Evolutionary conservation across 2,888 invertebrate species (phyloP).

Genomic region (Xylophagus ater): DNA sequence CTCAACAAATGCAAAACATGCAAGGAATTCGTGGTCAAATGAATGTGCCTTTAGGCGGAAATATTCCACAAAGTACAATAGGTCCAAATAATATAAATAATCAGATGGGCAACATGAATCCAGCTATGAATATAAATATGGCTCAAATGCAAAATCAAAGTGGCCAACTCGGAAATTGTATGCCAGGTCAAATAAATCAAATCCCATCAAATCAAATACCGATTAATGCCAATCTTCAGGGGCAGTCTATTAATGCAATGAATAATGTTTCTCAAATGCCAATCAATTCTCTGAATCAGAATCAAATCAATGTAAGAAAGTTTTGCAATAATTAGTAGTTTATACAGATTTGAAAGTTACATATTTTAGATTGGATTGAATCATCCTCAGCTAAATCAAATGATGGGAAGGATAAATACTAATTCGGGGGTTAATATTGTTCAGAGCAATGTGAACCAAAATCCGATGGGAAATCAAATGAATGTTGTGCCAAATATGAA

Average conservation of each 20-base stretch:
- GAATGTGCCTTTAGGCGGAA: slow-evolving; percentile 29
- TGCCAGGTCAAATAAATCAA: slow-evolving; percentile 32
- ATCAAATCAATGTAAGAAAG: slow-evolving; percentile 28
- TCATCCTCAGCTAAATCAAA: slow-evolving; percentile 31
- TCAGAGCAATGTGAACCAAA: slow-evolving; percentile 26
- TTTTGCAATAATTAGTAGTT: too few relatives aligned
- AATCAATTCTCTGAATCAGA: slow-evolving; percentile 30
- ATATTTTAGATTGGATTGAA: slow-evolving; percentile 32
- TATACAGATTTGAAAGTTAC: too few relatives aligned
- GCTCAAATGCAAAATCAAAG: slow-evolving; percentile 15
- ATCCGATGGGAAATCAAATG: slow-evolving; percentile 27
- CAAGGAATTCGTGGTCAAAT: slow-evolving; percentile 33
- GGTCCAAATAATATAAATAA: slow-evolving; percentile 27
- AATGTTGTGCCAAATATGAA: slow-evolving; percentile 19
- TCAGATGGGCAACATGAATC: slow-evolving; percentile 34
- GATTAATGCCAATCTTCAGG: slow-evolving; percentile 23
- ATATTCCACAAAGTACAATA: slow-evolving; percentile 24
- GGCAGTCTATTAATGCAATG: slow-evolving; percentile 29
- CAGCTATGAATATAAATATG: slow-evolving; percentile 41
- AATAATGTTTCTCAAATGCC: slow-evolving; percentile 30
- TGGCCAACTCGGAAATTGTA: slow-evolving; percentile 22
- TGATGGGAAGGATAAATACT: slow-evolving; percentile 39
- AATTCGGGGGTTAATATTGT: slow-evolving; percentile 38
- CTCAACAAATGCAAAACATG: slow-evolving; percentile 35
- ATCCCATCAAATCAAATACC: slow-evolving; percentile 28